Percentiles rank a stretch among this genome's conserved stretches.
These are phyloP conservation scores for Stratiomys singularior DNA, from an alignment of 2,888 invertebrate genomes.

Conservation along the genomic window DNA sequence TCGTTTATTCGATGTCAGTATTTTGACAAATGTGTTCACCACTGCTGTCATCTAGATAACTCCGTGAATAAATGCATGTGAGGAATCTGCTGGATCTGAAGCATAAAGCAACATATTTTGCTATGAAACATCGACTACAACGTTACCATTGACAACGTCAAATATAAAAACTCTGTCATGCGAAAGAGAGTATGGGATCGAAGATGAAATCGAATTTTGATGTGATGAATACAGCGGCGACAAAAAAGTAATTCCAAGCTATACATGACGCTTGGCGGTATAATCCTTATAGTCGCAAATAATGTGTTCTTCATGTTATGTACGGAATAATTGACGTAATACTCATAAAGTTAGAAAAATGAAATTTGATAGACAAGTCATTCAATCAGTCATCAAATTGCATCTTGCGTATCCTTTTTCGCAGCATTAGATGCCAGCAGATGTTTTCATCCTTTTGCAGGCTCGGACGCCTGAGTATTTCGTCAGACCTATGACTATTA, in stretches of 20 bases:
- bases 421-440: too few relatives aligned
- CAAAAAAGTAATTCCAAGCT: not conserved
- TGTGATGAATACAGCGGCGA: not conserved
- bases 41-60: slow-evolving; percentile 40
- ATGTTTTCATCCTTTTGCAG: too few relatives aligned
- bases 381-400: too few relatives aligned
- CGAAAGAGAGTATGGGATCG: not conserved
- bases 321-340: too few relatives aligned
- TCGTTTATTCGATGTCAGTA: slow-evolving; percentile 30
- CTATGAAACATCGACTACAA: not conserved
- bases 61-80: slow-evolving; percentile 15
- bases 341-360: too few relatives aligned
- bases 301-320: too few relatives aligned
- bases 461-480: too few relatives aligned
- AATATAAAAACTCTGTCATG: slow-evolving; percentile 13
- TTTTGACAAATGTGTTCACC: slow-evolving; percentile 48
- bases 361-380: too few relatives aligned
- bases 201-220: not conserved
- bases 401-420: too few relatives aligned
- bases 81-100: not conserved
- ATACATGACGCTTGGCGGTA: too few relatives aligned
- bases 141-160: not conserved
- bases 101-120: not conserved
- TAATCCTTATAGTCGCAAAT: too few relatives aligned
- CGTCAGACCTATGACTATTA: too few relatives aligned